These are phyloP conservation scores for Toxostoma redivivum DNA, from an alignment of 2,113 vertebrate species.

Conservation along the genomic window DNA sequence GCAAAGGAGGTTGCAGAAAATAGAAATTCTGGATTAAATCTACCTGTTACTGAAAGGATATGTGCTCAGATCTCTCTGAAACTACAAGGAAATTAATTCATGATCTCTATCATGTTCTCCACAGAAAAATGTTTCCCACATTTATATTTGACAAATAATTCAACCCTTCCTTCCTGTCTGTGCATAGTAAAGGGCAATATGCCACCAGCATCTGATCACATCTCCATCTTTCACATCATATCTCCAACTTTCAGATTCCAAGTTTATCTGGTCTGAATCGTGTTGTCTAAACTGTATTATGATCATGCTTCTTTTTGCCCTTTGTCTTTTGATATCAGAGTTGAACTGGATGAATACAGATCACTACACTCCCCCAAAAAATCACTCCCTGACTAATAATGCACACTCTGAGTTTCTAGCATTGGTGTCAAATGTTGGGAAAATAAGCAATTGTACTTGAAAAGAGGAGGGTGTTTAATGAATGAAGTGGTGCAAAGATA, in stretches of 20 bases:
- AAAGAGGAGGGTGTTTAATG: not conserved
- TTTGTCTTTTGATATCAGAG: not conserved
- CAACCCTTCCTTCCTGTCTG: not conserved
- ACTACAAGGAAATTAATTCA: not conserved
- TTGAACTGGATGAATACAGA: not conserved
- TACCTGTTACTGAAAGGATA: not conserved
- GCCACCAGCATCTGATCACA: not conserved
- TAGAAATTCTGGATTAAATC: not conserved
- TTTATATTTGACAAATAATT: not conserved
- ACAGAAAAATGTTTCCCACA: not conserved
- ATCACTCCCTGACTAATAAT: not conserved
- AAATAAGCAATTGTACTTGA: not conserved
- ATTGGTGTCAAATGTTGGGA: fast-evolving
- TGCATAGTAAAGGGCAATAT: not conserved
- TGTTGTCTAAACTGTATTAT: not conserved
- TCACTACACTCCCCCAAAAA: not conserved
- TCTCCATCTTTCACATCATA: not conserved
- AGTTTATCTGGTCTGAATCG: not conserved
- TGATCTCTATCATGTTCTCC: not conserved
- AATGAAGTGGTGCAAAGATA: not conserved
- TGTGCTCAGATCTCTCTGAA: not conserved
- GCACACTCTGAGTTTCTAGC: not conserved
- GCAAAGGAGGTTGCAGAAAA: not conserved
- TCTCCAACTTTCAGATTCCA: not conserved
- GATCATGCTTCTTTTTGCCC: not conserved